Evolutionary conservation across 2,888 invertebrate genomes (phyloP).

Genomic region (Bombyx huttoni): DNA sequence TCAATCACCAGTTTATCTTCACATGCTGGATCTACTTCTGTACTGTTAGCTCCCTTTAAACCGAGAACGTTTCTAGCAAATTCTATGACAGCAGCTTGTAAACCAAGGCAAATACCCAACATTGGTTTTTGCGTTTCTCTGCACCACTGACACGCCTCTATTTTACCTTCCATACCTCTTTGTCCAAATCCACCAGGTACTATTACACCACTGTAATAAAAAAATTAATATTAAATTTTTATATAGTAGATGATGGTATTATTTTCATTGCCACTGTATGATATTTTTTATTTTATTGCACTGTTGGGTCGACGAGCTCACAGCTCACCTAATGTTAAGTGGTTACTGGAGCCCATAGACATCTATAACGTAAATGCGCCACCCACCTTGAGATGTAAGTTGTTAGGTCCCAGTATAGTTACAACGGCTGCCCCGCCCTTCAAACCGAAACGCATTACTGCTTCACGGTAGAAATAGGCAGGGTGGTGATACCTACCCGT

Average conservation of each 20-base stretch:
- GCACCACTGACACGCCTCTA: constrained; percentile 94
- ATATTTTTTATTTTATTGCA: too few species aligned
- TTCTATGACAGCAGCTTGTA: constrained; percentile 97
- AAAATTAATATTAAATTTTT: background rate
- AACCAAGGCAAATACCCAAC: constrained; percentile 96
- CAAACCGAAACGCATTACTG: too few species aligned
- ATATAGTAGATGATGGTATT: background rate
- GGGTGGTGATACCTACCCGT: too few species aligned
- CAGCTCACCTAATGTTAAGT: too few species aligned
- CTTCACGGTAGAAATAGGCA: too few species aligned
- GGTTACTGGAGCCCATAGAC: too few species aligned
- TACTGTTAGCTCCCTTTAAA: constrained; percentile 84
- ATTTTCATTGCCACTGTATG: background rate
- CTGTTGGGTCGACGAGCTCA: too few species aligned
- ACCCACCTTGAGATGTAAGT: too few species aligned
- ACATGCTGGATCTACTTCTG: constrained; percentile 85
- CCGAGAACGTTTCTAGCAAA: constrained; percentile 89
- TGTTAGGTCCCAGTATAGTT: too few species aligned
- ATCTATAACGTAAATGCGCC: too few species aligned
- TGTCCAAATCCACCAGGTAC: constrained; percentile 98
- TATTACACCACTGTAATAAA: constrained; percentile 81
- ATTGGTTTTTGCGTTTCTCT: constrained; percentile 91
- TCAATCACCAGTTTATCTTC: constrained; percentile 90
- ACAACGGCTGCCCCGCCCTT: too few species aligned
- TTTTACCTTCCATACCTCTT: constrained; percentile 96